Base-by-base conservation (phyloP, 2,888 invertebrate species). In the Anthophora plumipes region DNA sequence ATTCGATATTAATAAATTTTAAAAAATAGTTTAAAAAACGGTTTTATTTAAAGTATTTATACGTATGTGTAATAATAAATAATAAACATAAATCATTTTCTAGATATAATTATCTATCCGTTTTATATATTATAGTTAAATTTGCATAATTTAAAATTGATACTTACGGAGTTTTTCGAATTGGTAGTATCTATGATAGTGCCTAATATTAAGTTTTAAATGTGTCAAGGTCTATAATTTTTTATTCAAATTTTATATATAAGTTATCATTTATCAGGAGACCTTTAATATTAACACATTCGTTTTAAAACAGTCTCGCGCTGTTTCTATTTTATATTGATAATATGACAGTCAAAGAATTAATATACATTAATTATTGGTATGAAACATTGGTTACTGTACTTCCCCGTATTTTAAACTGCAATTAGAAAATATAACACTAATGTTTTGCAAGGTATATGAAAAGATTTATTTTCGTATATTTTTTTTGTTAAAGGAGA, bases 391-490 rank as follows among this genome's bases (percentile, higher is more conserved):
- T 52, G 37, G 9, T 59, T 61, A 63, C 48, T 31, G 20, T 20
- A 67, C 14, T 22, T 52, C 22, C 52, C 46, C 52, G 17, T 50
- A 66, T 48, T 39, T 57, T 61, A 52, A 52, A 41, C 25, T 20
- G 31, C 41, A 60, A 67, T 46, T 61, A 60, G 9, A 52, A 1
- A 14, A 20, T 73, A 46, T 52, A 48, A 60, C 17, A 66, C 43
- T 54, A 37, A 37, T 31, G 22, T 69, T 43, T 61, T 61, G 55
- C 22, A 31, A 41, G 46, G n/a, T n/a, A 60, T 17, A 64, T 39
- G 14, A 17, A 75, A 55, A 52, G 50, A 72, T 80, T 77, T 73
- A 81, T 84, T 76, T 84, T 78, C 81, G 52, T 84, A 57, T 60
- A 31, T 52, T 46, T 67, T 68, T 60, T 68, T 52, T 9, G 37